phyloP scores from a whole-genome alignment of 1,140 invertebrate species.

The Trinorchestia longiramus region DNA sequence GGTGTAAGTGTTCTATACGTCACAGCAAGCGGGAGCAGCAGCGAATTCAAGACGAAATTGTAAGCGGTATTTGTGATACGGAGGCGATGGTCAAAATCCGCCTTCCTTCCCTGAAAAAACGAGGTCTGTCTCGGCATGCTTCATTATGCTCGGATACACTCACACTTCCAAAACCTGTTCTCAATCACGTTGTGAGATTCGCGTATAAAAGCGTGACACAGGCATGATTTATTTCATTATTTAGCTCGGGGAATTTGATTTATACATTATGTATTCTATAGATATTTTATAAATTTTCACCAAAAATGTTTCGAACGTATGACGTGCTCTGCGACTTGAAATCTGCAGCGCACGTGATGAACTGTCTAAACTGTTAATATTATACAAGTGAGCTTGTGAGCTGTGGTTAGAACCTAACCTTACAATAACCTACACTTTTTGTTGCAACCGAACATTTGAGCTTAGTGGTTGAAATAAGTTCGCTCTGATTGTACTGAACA shows the following conservation, averaged over 20 bases:
- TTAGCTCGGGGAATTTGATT: background rate
- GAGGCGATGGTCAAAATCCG: background rate
- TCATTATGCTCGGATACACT: background rate
- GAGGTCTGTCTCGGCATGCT: background rate
- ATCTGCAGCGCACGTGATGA: too few species aligned
- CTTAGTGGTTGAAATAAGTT: too few species aligned
- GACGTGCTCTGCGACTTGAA: background rate
- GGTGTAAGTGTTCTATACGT: constrained; percentile 5
- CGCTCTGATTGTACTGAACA: too few species aligned
- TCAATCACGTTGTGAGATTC: background rate
- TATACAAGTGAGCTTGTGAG: too few species aligned
- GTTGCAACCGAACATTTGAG: too few species aligned
- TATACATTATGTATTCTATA: background rate
- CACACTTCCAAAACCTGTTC: too few species aligned
- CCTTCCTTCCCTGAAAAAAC: background rate
- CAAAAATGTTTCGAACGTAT: background rate
- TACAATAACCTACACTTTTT: too few species aligned
- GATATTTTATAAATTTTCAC: background rate
- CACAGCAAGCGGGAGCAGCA: background rate
- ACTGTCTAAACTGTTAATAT: too few species aligned
- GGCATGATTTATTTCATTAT: background rate
- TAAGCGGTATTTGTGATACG: background rate
- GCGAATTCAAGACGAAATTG: background rate
- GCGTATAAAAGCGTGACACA: background rate
- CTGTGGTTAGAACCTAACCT: too few species aligned